phyloP scores from a whole-genome alignment of 2,888 invertebrate species.

The Lordiphosa andalusiaca region DNA sequence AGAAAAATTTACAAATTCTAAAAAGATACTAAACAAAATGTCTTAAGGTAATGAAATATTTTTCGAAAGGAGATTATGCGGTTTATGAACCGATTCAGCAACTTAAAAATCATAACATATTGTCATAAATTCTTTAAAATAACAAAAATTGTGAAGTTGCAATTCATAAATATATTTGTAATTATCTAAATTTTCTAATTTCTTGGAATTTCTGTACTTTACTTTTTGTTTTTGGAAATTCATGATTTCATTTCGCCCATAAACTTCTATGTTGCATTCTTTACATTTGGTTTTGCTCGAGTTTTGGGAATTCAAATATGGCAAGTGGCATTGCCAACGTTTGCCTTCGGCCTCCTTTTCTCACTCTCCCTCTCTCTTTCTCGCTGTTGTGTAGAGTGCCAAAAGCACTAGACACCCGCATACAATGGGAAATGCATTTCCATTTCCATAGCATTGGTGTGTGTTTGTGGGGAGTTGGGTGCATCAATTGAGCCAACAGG shows the following conservation, averaged over 20 bases:
- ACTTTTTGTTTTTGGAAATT: background rate
- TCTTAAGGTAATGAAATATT: no score
- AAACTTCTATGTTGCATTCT: slow-evolving; percentile 17
- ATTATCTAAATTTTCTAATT: no score
- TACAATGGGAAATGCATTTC: slow-evolving; percentile 73
- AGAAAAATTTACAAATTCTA: no score
- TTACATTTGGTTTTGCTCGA: slow-evolving; percentile 27
- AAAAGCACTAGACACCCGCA: slow-evolving; percentile 67
- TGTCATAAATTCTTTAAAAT: no score
- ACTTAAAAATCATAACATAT: no score
- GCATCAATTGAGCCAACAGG: slow-evolving; percentile 34
- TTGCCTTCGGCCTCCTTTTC: slow-evolving; percentile 6
- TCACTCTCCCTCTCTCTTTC: background rate
- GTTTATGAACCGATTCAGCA: no score
- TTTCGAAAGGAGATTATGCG: no score
- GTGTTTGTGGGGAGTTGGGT: slow-evolving; percentile 3
- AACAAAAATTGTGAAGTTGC: no score
- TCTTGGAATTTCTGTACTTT: no score
- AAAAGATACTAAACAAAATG: no score
- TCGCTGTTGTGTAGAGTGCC: slow-evolving; percentile 50
- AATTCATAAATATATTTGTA: no score
- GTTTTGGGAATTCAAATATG: slow-evolving; percentile 58
- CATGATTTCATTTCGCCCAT: slow-evolving; percentile 14
- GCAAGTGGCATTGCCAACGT: slow-evolving; percentile 47
- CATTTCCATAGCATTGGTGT: slow-evolving; percentile 41